Base-by-base conservation (phyloP, 2,888 invertebrate species). In the Eupithecia tripunctaria region DNA sequence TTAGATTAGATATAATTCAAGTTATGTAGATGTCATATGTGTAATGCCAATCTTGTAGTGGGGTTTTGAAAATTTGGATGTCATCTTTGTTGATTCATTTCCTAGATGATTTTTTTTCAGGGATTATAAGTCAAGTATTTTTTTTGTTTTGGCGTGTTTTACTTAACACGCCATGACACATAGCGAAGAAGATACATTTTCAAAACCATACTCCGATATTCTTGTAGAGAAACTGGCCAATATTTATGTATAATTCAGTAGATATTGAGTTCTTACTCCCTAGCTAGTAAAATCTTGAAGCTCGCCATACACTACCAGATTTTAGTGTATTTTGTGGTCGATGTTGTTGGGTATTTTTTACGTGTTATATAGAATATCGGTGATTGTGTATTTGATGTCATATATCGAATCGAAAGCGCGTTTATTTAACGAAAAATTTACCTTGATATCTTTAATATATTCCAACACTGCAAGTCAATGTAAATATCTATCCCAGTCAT, bases 201-300 rank as follows among this genome's bases (percentile, higher is more conserved):
- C 62, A 10, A 63, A 32, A 63, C 62, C 32, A n/a, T 27, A 63
- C 62, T 63, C 36, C 62, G 62, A 63, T 29, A 29, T 63, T 63
- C 25, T 63, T 32, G 6, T 63, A 63, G 29, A 32, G n/a, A 36
- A n/a, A 10, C 12, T 63, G 32, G 62, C 32, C 12, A 63, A 63
- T 62, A 81, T 81, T 82, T 79, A 76, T 78, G 66, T 83, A 85
- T 81, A 70, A 72, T 32, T 79, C 82, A 80, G 71, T 84, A 83
- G 82, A 68, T 65, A 78, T 82, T 83, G 67, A 79, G 81, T 84
- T 83, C 78, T 71, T 78, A 76, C 83, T 82, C 81, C 73, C 78
- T 77, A 79, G 75, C 78, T 84, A 81, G 77, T 62, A 70, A 70
- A 73, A 70, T 63, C 66, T 64, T 62, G 66, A 74, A 76, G 79